Conservation (phyloP, 2,797 vertebrate genomes). For the Vipera latastei region DNA sequence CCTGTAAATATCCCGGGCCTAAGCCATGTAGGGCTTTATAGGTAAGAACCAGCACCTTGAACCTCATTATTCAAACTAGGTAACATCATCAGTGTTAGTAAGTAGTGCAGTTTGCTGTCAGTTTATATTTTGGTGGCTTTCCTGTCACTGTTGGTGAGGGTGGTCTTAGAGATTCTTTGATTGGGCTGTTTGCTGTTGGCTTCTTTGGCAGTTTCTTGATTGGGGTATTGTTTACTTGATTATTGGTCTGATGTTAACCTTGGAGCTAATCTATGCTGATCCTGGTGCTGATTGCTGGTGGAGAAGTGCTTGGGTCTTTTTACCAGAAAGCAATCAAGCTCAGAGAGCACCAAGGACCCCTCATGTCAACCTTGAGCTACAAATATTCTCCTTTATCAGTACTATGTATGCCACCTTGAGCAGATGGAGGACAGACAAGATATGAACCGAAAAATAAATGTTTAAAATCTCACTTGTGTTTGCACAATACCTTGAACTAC, state of each 20-base stretch:
- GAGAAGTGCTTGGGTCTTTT: background rate
- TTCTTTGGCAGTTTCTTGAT: background rate
- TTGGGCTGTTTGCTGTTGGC: background rate
- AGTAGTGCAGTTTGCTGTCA: background rate
- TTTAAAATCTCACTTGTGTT: background rate
- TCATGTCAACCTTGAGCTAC: background rate
- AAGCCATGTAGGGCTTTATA: too few species aligned
- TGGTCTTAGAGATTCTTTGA: background rate
- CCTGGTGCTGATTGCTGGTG: background rate
- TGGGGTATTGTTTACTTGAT: background rate
- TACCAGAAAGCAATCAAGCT: background rate
- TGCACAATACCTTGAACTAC: background rate
- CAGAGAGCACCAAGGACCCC: background rate
- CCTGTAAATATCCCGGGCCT: too few species aligned
- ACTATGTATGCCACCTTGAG: background rate
- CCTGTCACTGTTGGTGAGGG: background rate
- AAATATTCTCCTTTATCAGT: background rate
- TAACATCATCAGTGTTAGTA: background rate
- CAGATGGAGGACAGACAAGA: background rate
- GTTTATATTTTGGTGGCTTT: background rate
- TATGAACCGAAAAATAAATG: background rate
- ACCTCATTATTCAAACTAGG: background rate
- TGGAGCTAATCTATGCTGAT: background rate
- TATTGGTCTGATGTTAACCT: background rate
- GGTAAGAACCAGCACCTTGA: too few species aligned